Conservation (phyloP, 2,797 vertebrate species). For the Merluccius polli region DNA sequence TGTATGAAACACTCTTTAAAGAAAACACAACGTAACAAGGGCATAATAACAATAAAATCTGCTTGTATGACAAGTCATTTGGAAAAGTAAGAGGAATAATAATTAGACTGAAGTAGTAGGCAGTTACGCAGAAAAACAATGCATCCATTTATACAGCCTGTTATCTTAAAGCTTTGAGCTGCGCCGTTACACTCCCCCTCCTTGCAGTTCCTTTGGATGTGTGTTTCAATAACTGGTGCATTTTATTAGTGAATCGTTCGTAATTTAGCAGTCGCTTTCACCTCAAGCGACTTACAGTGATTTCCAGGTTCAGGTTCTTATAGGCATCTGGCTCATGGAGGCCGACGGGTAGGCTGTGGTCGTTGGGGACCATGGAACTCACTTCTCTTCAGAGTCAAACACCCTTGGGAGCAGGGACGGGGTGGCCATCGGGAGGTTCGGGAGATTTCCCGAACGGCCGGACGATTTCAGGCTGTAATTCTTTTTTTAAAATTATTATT, state of each 20-base stretch:
- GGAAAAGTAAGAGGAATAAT: background rate
- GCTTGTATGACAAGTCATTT: background rate
- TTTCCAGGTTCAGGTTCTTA: background rate
- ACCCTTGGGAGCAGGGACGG: too few relatives aligned
- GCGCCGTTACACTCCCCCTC: background rate
- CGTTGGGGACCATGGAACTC: too few relatives aligned
- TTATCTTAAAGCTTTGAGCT: background rate
- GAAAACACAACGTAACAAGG: background rate
- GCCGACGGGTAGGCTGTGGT: too few relatives aligned
- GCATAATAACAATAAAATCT: too few relatives aligned
- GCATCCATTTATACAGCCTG: background rate
- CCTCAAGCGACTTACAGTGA: background rate
- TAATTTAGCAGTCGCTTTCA: background rate
- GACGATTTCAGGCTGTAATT: too few relatives aligned
- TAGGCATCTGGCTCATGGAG: too few relatives aligned
- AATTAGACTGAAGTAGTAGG: background rate
- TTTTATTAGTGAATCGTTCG: background rate
- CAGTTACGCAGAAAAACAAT: conserved; percentile 11
- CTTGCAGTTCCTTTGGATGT: too few relatives aligned
- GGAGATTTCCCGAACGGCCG: too few relatives aligned
- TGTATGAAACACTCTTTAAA: background rate
- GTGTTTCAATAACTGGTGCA: background rate
- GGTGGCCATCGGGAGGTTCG: too few relatives aligned
- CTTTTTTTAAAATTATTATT: too few relatives aligned
- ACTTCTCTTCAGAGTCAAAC: too few relatives aligned